These are phyloP conservation scores for Prosopocoilus inquinatus DNA, from an alignment of 2,888 invertebrate species.

Conservation along the genomic window DNA sequence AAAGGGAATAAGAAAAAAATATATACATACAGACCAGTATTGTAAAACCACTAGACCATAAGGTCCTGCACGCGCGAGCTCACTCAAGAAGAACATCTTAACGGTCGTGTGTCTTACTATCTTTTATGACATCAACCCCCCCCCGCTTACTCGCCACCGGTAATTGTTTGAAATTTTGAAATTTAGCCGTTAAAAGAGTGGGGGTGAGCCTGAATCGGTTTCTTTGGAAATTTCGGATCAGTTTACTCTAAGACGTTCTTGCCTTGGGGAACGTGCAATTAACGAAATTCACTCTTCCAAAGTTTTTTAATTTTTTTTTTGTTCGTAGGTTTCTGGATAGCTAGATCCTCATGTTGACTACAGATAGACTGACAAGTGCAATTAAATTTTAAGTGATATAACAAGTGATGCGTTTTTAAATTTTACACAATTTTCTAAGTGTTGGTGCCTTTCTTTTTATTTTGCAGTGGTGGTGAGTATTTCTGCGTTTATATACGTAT, in stretches of 20 bases:
- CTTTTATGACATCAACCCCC: constrained; percentile 14
- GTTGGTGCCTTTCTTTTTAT: too few species aligned
- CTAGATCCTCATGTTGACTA: too few species aligned
- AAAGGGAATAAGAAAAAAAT: too few species aligned
- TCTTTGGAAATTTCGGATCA: constrained; percentile 15
- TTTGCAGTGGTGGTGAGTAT: too few species aligned
- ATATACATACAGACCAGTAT: constrained; percentile 20
- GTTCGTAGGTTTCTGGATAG: too few species aligned
- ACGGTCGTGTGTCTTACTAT: constrained; percentile 45
- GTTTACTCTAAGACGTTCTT: constrained; percentile 12
- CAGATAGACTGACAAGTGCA: too few species aligned
- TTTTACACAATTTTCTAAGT: too few species aligned
- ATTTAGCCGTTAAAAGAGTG: constrained; percentile 40
- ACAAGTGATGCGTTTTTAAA: too few species aligned
- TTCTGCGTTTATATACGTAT: too few species aligned
- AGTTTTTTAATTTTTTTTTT: too few species aligned
- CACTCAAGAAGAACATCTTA: constrained; percentile 48
- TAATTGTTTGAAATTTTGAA: constrained; percentile 19
- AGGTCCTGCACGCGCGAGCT: constrained; percentile 36
- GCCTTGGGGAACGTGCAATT: not conserved
- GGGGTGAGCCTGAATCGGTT: constrained; percentile 27
- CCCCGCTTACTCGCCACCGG: constrained; percentile 3
- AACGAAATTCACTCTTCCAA: too few species aligned
- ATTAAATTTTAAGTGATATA: too few species aligned
- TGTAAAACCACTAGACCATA: constrained; percentile 41